Percentiles rank a stretch among this genome's conserved stretches.
Conservation (phyloP, 2,797 vertebrate genomes). For the Sciurus vulgaris region DNA sequence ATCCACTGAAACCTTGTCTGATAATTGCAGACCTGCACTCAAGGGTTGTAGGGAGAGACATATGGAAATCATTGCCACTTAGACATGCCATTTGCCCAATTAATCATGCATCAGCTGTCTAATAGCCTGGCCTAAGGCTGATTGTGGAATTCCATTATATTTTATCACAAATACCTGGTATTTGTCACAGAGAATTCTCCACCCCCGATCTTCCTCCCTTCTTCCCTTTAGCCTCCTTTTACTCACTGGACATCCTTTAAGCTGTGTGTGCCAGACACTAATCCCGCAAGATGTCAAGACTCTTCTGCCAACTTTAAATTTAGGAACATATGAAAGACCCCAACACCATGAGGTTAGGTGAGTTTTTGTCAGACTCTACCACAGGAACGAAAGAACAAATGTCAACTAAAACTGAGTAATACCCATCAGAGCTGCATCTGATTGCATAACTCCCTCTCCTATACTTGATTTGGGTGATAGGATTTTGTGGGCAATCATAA, state of each 20-base stretch:
- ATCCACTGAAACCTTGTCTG: constrained; percentile 21
- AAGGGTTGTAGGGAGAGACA: not conserved
- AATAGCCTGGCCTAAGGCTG: not conserved
- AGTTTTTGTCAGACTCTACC: not conserved
- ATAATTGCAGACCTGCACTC: constrained; percentile 17
- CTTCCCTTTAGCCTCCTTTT: not conserved
- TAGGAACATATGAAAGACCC: constrained; percentile 3
- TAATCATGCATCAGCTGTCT: constrained; percentile 50
- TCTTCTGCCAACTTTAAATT: constrained; percentile 31
- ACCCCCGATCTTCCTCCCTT: not conserved
- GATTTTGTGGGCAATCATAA: not conserved
- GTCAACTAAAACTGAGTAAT: not conserved
- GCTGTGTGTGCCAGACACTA: not conserved
- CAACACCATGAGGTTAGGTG: not conserved
- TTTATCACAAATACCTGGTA: constrained; percentile 23
- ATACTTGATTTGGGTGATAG: not conserved
- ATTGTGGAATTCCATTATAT: constrained; percentile 4
- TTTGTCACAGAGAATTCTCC: constrained; percentile 49
- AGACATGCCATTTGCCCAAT: constrained; percentile 6
- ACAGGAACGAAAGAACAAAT: constrained; percentile 44
- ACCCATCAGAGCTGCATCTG: constrained; percentile 14
- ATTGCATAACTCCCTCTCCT: not conserved
- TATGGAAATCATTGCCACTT: not conserved
- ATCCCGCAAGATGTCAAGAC: constrained; percentile 17
- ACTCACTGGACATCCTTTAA: constrained; percentile 10